Evolutionary conservation across 1,140 invertebrate genomes (phyloP).

Genomic region (Sarcophaga peregrina): DNA sequence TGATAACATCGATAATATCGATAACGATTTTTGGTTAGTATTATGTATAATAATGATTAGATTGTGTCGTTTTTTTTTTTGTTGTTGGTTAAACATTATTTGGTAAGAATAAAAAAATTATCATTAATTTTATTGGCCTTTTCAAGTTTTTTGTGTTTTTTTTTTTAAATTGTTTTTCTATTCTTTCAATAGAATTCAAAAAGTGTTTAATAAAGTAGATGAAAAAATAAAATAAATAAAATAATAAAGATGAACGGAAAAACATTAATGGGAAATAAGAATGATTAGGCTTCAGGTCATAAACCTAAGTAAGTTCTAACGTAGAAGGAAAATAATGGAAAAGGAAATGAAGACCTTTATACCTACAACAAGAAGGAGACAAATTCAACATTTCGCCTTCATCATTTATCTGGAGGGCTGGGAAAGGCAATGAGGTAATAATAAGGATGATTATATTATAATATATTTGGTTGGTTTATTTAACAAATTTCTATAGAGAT

Average conservation of each 20-base stretch:
- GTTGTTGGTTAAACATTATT: slow-evolving; percentile 9
- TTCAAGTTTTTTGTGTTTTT: background rate
- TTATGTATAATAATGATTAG: slow-evolving; percentile 18
- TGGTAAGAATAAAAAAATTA: background rate
- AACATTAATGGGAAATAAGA: background rate
- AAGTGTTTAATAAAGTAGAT: background rate
- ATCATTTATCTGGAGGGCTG: background rate
- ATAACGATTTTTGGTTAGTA: background rate
- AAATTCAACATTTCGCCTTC: background rate
- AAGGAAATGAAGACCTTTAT: background rate
- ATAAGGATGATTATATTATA: slow-evolving; percentile 35
- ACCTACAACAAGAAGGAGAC: background rate
- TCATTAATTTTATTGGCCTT: slow-evolving; percentile 19
- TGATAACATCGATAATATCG: background rate
- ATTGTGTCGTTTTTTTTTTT: background rate
- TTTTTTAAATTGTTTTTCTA: background rate
- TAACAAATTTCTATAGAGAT: slow-evolving; percentile 12
- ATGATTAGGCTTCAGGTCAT: slow-evolving; percentile 2
- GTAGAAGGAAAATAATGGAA: background rate
- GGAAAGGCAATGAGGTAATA: background rate
- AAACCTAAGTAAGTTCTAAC: slow-evolving; percentile 1
- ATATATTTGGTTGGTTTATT: slow-evolving; percentile 31
- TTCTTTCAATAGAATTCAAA: background rate
- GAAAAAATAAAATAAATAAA: background rate
- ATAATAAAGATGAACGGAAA: background rate